Evolutionary conservation across 37 sponge, comb jelly and placozoan genomes (phyloP).

Genomic region (Chondrosia reniformis): DNA sequence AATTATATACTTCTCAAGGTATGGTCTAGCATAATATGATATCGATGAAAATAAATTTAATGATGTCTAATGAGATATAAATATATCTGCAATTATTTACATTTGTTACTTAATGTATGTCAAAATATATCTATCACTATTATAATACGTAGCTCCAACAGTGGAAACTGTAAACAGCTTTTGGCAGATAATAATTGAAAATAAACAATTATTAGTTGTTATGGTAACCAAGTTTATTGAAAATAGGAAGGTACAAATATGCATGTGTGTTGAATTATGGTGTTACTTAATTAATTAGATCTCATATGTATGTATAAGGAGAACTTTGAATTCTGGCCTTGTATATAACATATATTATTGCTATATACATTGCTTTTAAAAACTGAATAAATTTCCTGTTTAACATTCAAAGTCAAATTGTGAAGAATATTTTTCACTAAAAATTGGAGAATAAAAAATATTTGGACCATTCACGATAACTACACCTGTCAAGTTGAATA

Average conservation of each 20-base stretch:
- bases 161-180: neutral
- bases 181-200: constrained; percentile 5
- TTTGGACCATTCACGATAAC: neutral
- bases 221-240: constrained; percentile 5
- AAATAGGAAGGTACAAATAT: neutral
- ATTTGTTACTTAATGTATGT: neutral
- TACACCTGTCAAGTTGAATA: too few species aligned
- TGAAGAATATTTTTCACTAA: constrained; percentile 2
- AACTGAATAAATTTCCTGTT: neutral
- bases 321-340: too few species aligned
- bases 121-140: neutral
- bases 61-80: neutral
- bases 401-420: neutral
- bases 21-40: too few species aligned
- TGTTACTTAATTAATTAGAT: too few species aligned
- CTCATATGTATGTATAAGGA: too few species aligned
- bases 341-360: neutral
- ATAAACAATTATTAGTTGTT: neutral
- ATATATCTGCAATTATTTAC: constrained; percentile 56
- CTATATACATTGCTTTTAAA: neutral
- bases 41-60: too few species aligned
- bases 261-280: too few species aligned
- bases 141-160: neutral
- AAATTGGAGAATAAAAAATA: neutral
- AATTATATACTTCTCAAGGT: too few species aligned